Conservation (phyloP, 2,888 invertebrate genomes). For the Macropis europaea region DNA sequence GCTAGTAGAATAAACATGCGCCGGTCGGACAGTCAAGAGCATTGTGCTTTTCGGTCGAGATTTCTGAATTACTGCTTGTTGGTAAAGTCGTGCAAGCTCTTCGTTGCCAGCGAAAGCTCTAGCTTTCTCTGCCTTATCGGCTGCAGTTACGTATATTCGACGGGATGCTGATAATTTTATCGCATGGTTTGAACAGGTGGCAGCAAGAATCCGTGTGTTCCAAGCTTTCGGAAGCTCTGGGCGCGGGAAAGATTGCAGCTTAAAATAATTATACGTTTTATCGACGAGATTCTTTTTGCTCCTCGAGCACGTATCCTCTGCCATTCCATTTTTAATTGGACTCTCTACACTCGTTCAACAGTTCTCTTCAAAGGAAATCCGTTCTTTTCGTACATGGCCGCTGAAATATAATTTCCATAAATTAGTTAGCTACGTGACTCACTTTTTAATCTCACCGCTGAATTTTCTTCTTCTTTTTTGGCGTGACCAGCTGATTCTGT, state of each 20-base stretch:
- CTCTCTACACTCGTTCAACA: conserved; percentile 4
- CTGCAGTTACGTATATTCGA: conserved; percentile 13
- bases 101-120: conserved; percentile 8
- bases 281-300: conserved; percentile 18
- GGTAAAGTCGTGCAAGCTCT: conserved; percentile 47
- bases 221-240: not conserved
- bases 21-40: not conserved
- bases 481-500: no score
- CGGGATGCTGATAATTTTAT: not conserved
- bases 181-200: conserved; percentile 25
- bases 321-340: conserved; percentile 41
- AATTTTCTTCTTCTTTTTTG: not conserved
- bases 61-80: conserved; percentile 1
- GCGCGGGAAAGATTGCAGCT: not conserved
- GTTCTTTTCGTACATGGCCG: not conserved
- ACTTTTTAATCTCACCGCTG: not conserved
- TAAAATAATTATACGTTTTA: conserved; percentile 38
- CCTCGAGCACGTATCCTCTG: conserved; percentile 46
- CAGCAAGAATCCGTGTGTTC: not conserved
- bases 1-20: no score
- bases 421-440: conserved; percentile 41
- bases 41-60: not conserved
- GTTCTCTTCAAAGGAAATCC: not conserved
- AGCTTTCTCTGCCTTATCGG: conserved; percentile 37
- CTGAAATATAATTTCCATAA: conserved; percentile 27